Evolutionary conservation across 2,113 vertebrate species (phyloP), one percentile per base, ranked within the genome.

Genomic region (Myocastor coypus): DNA sequence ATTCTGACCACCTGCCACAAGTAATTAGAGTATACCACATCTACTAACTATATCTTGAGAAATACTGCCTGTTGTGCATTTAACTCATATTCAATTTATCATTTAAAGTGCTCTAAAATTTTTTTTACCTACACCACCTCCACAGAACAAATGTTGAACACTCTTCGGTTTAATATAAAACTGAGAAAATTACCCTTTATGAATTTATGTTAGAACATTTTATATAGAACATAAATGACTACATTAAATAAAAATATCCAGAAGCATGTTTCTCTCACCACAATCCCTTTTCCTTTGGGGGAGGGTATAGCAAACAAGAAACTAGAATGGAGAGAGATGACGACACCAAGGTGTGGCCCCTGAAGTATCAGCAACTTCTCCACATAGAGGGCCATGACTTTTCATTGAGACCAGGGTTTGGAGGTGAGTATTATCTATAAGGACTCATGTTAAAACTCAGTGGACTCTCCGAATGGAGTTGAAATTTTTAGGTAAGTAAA

Each of bases 311-410:
- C 82, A 98, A 99, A 52, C 98, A 98, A 95, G 99, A 99, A 98
- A 98, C 98, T 98, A 99, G 98, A 97, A 98, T 99, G 97, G 99
- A 98, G 98, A 99, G 98, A 96, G 98, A 98, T 83, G 99, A 99
- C 98, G 99, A 98, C 98, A 99, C 99, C 0, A 99, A 99, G 98
- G 98, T 99, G 0, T 97, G 98, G 80, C 98, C 99, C 34, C 98
- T 99, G 75, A 99, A 99, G 97, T 99, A 98, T 1, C 98, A 99
- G 92, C 99, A 99, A 94, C 98, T 99, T 89, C 98, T 99, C 82
- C 99, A 98, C 57, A 99, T 99, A 82, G 98, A 99, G 85, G 99
- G 99, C 59, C 99, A 99, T 10, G 99, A 99, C 97, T 99, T 99
- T 96, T 99, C 99, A 46, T 98, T 99, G 97, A 99, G 99, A 97